Conservation (phyloP, 2,888 invertebrate genomes). For the Deilephila elpenor region DNA sequence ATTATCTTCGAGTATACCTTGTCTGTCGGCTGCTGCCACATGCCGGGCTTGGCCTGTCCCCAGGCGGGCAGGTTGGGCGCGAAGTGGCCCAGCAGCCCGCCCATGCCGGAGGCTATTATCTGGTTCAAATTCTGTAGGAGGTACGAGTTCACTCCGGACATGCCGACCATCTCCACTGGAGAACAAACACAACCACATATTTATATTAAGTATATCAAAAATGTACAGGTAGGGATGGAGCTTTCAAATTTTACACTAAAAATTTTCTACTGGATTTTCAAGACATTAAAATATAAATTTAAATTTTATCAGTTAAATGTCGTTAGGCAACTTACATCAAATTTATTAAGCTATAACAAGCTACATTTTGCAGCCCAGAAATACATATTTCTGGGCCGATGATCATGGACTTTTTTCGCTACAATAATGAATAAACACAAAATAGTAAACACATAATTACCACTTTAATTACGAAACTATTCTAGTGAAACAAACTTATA, state of each 20-base stretch:
- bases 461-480: too few species aligned
- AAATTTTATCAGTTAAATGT: too few species aligned
- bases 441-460: too few species aligned
- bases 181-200: neutral
- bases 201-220: too few species aligned
- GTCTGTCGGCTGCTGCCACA: constrained; percentile 61
- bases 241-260: too few species aligned
- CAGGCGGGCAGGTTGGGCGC: constrained; percentile 59
- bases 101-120: constrained; percentile 78
- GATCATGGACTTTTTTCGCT: neutral
- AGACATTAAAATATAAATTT: too few species aligned
- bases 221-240: neutral
- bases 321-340: too few species aligned
- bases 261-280: too few species aligned
- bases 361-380: too few species aligned
- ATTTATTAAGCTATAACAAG: too few species aligned
- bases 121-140: constrained; percentile 81
- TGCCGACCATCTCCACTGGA: constrained; percentile 87
- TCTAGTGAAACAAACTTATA: neutral
- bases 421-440: neutral
- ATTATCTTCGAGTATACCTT: constrained; percentile 52
- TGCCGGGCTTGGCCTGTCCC: constrained; percentile 58
- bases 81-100: constrained; percentile 73
- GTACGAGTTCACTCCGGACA: constrained; percentile 82
- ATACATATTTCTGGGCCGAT: neutral